These are phyloP conservation scores for Drosophila peninsularis DNA, from an alignment of 2,888 invertebrate species.

Conservation along the genomic window DNA sequence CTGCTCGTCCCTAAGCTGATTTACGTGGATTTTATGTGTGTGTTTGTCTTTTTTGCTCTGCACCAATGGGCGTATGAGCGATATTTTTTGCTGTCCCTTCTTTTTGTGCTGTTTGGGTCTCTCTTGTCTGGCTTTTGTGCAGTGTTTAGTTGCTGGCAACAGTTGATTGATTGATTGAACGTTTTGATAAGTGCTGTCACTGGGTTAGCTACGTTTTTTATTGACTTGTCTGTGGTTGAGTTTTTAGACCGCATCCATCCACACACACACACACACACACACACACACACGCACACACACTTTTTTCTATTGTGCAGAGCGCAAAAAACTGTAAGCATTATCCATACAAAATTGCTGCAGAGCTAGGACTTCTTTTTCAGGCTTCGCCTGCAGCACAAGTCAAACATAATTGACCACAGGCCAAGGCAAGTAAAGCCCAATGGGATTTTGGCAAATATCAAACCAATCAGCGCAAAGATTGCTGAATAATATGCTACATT, in stretches of 20 bases:
- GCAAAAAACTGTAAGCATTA: constrained; percentile 33
- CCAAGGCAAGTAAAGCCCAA: not conserved
- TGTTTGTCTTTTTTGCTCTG: constrained; percentile 14
- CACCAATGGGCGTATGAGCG: constrained; percentile 68
- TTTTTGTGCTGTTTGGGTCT: constrained; percentile 1
- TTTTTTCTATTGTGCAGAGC: constrained; percentile 5
- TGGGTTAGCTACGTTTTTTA: constrained; percentile 65
- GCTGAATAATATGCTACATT: not conserved
- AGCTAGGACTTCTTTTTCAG: not conserved
- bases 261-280: constrained; percentile 7
- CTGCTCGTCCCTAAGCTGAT: constrained; percentile 57
- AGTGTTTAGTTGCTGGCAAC: constrained; percentile 73
- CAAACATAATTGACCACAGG: constrained; percentile 49
- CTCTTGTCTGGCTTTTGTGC: constrained; percentile 49
- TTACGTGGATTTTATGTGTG: constrained; percentile 52
- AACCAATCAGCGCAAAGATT: not conserved
- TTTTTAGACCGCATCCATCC: constrained; percentile 18
- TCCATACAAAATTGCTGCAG: constrained; percentile 24
- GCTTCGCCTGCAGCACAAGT: constrained; percentile 19
- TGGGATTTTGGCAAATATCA: constrained; percentile 5
- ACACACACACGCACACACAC: not conserved
- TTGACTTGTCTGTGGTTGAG: constrained; percentile 41
- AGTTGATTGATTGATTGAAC: constrained; percentile 78
- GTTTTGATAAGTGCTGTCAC: constrained; percentile 75
- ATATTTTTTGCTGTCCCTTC: constrained; percentile 42